Evolutionary conservation across 2,888 invertebrate genomes (phyloP).

Genomic region (Caenorhabditis sinica): DNA sequence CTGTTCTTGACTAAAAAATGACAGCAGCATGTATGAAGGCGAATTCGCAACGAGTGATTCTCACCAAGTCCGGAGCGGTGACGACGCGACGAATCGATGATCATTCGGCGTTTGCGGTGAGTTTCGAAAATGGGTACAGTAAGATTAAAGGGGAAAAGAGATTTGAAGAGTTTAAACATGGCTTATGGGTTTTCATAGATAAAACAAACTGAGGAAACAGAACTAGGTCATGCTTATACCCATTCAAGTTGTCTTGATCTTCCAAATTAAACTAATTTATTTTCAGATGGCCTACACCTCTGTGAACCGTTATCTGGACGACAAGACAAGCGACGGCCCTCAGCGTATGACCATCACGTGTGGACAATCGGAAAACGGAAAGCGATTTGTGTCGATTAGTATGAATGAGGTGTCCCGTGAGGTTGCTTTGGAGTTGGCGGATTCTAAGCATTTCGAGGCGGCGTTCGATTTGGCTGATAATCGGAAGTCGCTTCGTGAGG

Average conservation of each 20-base stretch:
- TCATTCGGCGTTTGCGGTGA: slow-evolving; percentile 39
- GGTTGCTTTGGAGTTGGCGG: slow-evolving; percentile 26
- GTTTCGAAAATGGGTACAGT: background rate
- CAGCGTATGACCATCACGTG: slow-evolving; percentile 36
- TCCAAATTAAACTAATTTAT: background rate
- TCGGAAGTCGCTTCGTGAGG: slow-evolving; percentile 38
- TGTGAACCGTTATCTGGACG: slow-evolving; percentile 39
- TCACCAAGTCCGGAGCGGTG: slow-evolving; percentile 21
- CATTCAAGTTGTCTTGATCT: background rate
- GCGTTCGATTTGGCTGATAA: slow-evolving; percentile 61
- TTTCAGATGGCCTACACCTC: slow-evolving; percentile 49
- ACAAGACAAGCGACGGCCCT: slow-evolving; percentile 10
- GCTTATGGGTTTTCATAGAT: background rate
- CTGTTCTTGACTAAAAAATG: slow-evolving; percentile 12
- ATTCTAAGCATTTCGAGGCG: slow-evolving; percentile 54
- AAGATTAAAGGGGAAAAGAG: too few relatives aligned
- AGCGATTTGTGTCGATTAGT: slow-evolving; percentile 27
- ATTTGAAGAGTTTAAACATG: background rate
- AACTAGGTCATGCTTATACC: background rate
- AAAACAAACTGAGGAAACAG: too few relatives aligned
- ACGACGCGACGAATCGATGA: slow-evolving; percentile 43
- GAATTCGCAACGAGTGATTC: slow-evolving; percentile 25
- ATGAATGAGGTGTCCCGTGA: slow-evolving; percentile 37
- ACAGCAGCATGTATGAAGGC: slow-evolving; percentile 24
- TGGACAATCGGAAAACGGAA: slow-evolving; percentile 25